phyloP scores from a whole-genome alignment of 2,888 invertebrate species.

The Drosophila buzzatii region DNA sequence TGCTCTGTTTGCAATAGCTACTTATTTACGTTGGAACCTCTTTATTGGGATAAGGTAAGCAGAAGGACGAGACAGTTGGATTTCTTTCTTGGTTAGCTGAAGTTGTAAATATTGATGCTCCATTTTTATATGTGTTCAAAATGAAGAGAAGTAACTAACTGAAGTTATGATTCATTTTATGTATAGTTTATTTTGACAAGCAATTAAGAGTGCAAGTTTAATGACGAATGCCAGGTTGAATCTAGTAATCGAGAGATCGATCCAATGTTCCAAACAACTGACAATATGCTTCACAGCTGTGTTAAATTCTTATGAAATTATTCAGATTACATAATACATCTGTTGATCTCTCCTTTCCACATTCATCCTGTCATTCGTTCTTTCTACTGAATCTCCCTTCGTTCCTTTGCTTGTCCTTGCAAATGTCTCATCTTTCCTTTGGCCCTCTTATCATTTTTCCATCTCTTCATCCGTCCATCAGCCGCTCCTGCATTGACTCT shows the following conservation, averaged over 20 bases:
- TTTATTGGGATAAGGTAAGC: conserved; percentile 1
- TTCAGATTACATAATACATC: too few relatives aligned
- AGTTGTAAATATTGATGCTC: background rate
- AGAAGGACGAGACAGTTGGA: background rate
- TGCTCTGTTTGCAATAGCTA: background rate
- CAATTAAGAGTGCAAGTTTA: too few relatives aligned
- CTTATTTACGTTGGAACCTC: conserved; percentile 26
- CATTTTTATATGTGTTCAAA: background rate
- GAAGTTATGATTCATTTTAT: background rate
- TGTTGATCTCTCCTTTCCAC: too few relatives aligned
- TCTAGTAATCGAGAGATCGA: too few relatives aligned
- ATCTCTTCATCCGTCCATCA: too few relatives aligned
- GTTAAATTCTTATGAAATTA: too few relatives aligned
- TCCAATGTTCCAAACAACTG: too few relatives aligned
- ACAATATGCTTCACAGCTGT: too few relatives aligned
- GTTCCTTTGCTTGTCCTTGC: background rate
- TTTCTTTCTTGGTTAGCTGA: background rate
- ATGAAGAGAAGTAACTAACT: background rate
- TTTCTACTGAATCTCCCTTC: background rate
- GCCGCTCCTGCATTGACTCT: too few relatives aligned
- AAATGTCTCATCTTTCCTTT: too few relatives aligned
- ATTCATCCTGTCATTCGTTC: background rate
- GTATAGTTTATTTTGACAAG: background rate
- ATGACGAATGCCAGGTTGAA: too few relatives aligned
- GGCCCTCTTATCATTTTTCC: too few relatives aligned